phyloP scores from a whole-genome alignment of 2,888 invertebrate species.

The Drosophila nigricruria region DNA sequence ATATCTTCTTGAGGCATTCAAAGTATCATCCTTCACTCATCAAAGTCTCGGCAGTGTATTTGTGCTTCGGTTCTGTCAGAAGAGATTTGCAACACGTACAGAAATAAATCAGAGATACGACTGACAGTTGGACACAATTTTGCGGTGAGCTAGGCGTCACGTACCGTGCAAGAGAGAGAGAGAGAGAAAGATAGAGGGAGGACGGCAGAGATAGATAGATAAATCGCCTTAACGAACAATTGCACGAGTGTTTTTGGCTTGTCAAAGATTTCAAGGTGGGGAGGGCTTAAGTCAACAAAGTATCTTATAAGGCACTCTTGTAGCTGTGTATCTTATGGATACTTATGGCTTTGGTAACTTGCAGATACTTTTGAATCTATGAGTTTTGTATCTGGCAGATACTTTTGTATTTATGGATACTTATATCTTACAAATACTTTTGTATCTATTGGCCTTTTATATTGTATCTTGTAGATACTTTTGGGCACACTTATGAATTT shows the following conservation, averaged over 20 bases:
- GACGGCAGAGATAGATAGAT: background rate
- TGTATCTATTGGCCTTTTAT: background rate
- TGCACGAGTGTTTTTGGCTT: slow-evolving; percentile 25
- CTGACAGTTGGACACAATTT: slow-evolving; percentile 38
- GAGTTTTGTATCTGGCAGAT: background rate
- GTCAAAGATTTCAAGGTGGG: slow-evolving; percentile 13
- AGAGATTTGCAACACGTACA: slow-evolving; percentile 34
- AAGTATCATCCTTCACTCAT: background rate
- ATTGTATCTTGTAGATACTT: background rate
- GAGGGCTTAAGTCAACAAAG: slow-evolving; percentile 35
- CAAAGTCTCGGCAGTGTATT: slow-evolving; percentile 18
- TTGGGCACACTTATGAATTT: no score
- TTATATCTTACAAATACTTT: background rate
- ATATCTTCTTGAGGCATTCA: background rate
- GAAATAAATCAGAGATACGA: slow-evolving; percentile 46
- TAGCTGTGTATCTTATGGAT: background rate
- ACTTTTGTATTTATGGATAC: background rate
- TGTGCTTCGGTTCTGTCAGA: slow-evolving; percentile 11
- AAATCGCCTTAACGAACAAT: slow-evolving; percentile 6
- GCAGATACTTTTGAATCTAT: background rate
- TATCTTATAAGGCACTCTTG: slow-evolving; percentile 15
- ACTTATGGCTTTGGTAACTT: background rate
- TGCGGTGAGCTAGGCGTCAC: slow-evolving; percentile 33
- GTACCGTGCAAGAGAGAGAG: slow-evolving; percentile 23
- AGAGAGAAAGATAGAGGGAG: background rate